Percentiles rank a stretch among this genome's conserved stretches.
These are phyloP conservation scores for Oreotrochilus melanogaster DNA, from an alignment of 2,113 vertebrate species.

Conservation along the genomic window DNA sequence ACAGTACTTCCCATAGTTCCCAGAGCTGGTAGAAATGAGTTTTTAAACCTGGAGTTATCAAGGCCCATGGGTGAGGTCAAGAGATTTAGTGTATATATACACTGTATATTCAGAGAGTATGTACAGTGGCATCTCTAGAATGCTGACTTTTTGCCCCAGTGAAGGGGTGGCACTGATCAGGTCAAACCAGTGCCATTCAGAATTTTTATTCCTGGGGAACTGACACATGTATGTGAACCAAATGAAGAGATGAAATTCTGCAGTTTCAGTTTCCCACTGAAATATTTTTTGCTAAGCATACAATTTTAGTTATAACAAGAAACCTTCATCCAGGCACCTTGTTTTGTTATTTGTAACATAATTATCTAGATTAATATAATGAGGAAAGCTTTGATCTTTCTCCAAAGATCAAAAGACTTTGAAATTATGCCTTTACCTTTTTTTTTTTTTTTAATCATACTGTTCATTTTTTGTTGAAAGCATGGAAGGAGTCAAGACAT, in stretches of 20 bases:
- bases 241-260: neutral
- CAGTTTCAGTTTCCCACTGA: neutral
- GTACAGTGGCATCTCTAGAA: neutral
- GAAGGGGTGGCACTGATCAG: neutral
- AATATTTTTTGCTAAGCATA: neutral
- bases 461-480: neutral
- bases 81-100: neutral
- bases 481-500: neutral
- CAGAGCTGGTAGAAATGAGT: neutral
- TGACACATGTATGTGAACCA: neutral
- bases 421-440: neutral
- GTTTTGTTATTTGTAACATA: neutral
- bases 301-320: neutral
- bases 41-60: neutral
- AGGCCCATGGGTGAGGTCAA: neutral
- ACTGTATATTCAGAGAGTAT: neutral
- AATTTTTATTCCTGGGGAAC: neutral
- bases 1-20: neutral
- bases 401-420: conserved; percentile 10
- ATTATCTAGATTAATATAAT: neutral
- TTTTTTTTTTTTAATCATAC: neutral
- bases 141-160: neutral
- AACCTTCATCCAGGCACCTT: neutral
- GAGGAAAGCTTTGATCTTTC: neutral
- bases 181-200: neutral